Percentiles rank a stretch among this genome's conserved stretches.
Evolutionary conservation across 2,888 invertebrate genomes (phyloP).

Genomic region (Slavum lentiscoides): DNA sequence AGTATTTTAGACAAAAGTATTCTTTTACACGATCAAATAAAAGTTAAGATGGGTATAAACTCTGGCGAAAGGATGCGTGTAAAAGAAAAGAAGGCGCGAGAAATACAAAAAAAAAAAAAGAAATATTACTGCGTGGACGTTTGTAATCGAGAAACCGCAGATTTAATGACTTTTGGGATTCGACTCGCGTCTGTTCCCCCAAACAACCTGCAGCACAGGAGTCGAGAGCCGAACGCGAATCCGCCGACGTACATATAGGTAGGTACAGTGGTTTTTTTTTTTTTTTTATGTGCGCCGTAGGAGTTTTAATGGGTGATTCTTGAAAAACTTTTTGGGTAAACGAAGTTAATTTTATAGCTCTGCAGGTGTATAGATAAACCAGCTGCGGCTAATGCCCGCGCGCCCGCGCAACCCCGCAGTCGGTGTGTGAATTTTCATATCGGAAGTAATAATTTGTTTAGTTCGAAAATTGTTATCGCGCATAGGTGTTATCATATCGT

Average conservation of each 20-base stretch:
- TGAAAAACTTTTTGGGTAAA: constrained; percentile 34
- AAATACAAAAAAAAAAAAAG: background rate
- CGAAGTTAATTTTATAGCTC: constrained; percentile 33
- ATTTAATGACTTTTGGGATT: constrained; percentile 47
- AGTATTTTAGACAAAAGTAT: background rate
- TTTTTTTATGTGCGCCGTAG: constrained; percentile 30
- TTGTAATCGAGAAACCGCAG: constrained; percentile 32
- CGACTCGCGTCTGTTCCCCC: constrained; percentile 18
- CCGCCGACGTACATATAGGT: background rate
- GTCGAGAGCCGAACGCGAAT: background rate
- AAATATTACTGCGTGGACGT: constrained; percentile 28
- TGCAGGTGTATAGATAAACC: constrained; percentile 6
- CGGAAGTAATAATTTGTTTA: constrained; percentile 25
- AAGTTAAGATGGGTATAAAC: constrained; percentile 9
- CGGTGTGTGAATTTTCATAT: background rate
- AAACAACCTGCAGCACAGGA: background rate
- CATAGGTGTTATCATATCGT: background rate
- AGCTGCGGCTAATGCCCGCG: background rate
- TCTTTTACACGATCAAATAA: constrained; percentile 16
- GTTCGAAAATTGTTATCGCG: background rate
- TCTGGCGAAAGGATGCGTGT: background rate
- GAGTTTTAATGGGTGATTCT: constrained; percentile 36
- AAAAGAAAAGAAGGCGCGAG: background rate
- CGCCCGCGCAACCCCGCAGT: background rate
- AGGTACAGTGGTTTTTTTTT: background rate